Evolutionary conservation across 2,888 invertebrate species (phyloP), one percentile per base, ranked within the genome.

Genomic region (Hirtodrosophila histrioides): DNA sequence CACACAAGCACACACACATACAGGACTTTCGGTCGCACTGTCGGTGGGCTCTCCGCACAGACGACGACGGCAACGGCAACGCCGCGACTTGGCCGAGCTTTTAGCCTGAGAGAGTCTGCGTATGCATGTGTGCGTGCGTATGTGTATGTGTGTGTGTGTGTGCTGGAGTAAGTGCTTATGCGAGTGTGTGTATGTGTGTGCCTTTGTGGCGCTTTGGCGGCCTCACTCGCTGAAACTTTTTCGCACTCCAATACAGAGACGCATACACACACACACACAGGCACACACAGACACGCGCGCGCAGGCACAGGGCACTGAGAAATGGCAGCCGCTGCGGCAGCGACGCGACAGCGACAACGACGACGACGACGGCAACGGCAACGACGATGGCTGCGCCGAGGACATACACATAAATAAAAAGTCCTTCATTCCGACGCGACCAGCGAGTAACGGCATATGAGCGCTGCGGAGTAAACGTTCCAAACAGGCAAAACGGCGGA

Each of bases 371-470:
- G 63, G 57, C 69, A 54, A 81, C 46, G 35, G 48, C 43, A 43
- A 27, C 45, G 11, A 36, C 63, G 49, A 45, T 48, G 77, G 70
- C 83, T 64, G 68, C 87, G 79, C 65, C 87, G 88, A 86, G 87
- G 82, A 86, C 88, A 79, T 87, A 79, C 88, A 91, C 91, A 91
- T 91, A 91, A 91, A 91, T 91, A 91, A 90, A 91, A 90, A 90
- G 89, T 90, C 90, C 90, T 91, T 90, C 90, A 90, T 90, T 91
- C 90, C 90, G 90, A 90, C 90, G 91, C 90, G 91, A 90, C 87
- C 87, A 88, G 90, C 90, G 90, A 90, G 90, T 90, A 90, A 90
- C 86, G 86, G 79, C 83, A 78, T 69, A 85, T 67, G 72, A 82
- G 74, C 74, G 76, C 76, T 73, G 69, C 81, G 80, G 86, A 82